Evolutionary conservation across 2,888 invertebrate genomes (phyloP).

Genomic region (Dasypogon diadema): DNA sequence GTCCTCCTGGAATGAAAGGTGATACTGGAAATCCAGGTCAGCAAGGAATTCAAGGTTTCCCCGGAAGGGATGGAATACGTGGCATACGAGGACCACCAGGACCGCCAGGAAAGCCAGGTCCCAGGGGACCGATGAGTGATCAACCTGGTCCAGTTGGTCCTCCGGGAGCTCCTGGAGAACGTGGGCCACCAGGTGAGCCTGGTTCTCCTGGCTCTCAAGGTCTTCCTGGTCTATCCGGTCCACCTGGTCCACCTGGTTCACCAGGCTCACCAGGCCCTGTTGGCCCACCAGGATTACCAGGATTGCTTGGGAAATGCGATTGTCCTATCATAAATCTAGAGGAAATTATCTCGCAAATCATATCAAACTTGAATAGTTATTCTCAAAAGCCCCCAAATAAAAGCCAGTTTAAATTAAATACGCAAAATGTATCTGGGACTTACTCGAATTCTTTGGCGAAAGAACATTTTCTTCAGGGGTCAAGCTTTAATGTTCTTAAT

Average conservation of each 20-base stretch:
- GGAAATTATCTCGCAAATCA: not conserved
- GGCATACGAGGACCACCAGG: conserved; percentile 5
- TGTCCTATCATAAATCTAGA: not conserved
- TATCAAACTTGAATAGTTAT: not conserved
- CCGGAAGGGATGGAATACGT: not conserved
- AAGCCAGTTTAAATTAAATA: no score
- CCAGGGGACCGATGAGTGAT: no score
- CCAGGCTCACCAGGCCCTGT: not conserved
- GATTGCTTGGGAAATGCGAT: not conserved
- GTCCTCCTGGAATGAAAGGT: conserved; percentile 7
- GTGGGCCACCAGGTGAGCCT: not conserved
- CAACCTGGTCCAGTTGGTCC: conserved; percentile 4
- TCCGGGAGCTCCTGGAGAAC: conserved; percentile 20
- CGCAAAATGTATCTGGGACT: no score
- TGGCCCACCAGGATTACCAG: not conserved
- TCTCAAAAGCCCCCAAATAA: not conserved
- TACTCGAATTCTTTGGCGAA: no score
- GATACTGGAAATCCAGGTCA: conserved; percentile 7
- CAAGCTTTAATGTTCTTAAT: no score
- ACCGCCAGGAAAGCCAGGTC: not conserved
- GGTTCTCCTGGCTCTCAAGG: conserved; percentile 6
- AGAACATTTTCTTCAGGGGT: no score
- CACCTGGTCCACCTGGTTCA: not conserved
- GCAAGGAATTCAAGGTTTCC: conserved; percentile 9
- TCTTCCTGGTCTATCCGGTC: not conserved